A percentile compares a stretch with the other conserved stretches of the same genome.
phyloP scores from a whole-genome alignment of 2,797 vertebrate genomes.

The Loriculus beryllinus region DNA sequence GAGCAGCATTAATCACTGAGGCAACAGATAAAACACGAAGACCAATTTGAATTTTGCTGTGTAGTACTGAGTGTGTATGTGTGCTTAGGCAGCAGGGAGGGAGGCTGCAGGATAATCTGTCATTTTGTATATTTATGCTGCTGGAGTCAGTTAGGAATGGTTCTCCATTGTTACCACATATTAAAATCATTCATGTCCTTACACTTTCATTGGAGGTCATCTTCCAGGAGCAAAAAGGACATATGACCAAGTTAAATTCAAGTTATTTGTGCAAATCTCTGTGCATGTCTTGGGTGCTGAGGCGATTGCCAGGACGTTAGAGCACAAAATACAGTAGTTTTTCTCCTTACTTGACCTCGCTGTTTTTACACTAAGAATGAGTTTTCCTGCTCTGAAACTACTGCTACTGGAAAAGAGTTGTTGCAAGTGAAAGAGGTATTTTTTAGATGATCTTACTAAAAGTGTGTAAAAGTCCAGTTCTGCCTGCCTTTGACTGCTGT shows the following conservation, averaged over 20 bases:
- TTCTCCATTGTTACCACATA: slow-evolving; percentile 69
- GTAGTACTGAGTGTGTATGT: slow-evolving; percentile 35
- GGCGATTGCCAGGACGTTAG: not conserved
- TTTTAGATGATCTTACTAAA: not conserved
- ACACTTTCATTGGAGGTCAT: slow-evolving; percentile 70
- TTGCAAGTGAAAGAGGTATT: not conserved
- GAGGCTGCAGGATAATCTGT: slow-evolving; percentile 67
- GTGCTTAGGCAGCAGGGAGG: slow-evolving; percentile 29
- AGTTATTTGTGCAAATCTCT: not conserved
- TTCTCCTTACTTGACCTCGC: not conserved
- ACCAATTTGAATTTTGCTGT: slow-evolving; percentile 68
- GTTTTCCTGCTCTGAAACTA: not conserved
- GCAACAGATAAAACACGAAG: slow-evolving; percentile 73
- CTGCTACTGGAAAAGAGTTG: not conserved
- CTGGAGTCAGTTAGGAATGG: slow-evolving; percentile 33
- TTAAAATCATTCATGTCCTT: slow-evolving; percentile 76
- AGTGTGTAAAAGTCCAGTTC: not conserved
- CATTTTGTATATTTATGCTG: slow-evolving; percentile 72
- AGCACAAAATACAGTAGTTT: not conserved
- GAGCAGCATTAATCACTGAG: slow-evolving; percentile 74
- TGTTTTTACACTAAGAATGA: not conserved
- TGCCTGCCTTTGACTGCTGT: not conserved
- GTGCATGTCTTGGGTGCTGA: not conserved
- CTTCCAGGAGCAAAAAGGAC: slow-evolving; percentile 40
- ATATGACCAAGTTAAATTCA: slow-evolving; percentile 55